Evolutionary conservation across 2,888 invertebrate species (phyloP).

Genomic region (Drosophila nr. perissopoda): DNA sequence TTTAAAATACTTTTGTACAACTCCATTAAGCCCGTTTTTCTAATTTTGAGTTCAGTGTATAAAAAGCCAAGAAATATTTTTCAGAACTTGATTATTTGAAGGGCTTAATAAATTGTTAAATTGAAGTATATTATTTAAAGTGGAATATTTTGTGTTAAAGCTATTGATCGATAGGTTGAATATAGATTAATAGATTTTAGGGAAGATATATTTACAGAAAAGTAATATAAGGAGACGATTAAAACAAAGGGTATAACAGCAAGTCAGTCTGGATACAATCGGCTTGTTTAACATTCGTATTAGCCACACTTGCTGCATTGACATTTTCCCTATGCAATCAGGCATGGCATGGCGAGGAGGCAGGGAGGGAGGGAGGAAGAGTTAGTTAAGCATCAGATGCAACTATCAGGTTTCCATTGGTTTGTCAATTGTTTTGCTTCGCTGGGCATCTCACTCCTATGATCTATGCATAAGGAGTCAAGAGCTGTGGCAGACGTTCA

Average conservation of each 20-base stretch:
- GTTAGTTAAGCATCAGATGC: slow-evolving; percentile 39
- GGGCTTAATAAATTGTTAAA: not conserved
- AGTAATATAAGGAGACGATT: not conserved
- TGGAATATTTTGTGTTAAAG: too few relatives aligned
- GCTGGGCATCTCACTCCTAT: slow-evolving; percentile 48
- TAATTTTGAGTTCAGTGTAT: too few relatives aligned
- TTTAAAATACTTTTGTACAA: too few relatives aligned
- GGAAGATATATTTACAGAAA: not conserved
- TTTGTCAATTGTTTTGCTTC: slow-evolving; percentile 66
- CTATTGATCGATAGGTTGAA: not conserved
- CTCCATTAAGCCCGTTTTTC: too few relatives aligned
- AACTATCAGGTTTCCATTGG: slow-evolving; percentile 52
- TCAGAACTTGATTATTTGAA: too few relatives aligned
- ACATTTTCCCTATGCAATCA: slow-evolving; percentile 71
- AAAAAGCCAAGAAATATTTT: too few relatives aligned
- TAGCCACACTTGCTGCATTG: slow-evolving; percentile 50
- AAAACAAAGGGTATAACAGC: slow-evolving; percentile 17
- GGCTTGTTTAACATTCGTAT: slow-evolving; percentile 29
- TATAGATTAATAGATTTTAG: not conserved
- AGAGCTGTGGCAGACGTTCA: slow-evolving; percentile 19
- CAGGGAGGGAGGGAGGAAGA: slow-evolving; percentile 3
- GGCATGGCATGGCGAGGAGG: slow-evolving; percentile 41
- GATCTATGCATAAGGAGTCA: slow-evolving; percentile 39
- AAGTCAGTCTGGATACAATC: not conserved
- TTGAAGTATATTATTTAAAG: not conserved